Conservation (phyloP, 2,888 invertebrate genomes). For the Caenorhabditis wallacei region DNA sequence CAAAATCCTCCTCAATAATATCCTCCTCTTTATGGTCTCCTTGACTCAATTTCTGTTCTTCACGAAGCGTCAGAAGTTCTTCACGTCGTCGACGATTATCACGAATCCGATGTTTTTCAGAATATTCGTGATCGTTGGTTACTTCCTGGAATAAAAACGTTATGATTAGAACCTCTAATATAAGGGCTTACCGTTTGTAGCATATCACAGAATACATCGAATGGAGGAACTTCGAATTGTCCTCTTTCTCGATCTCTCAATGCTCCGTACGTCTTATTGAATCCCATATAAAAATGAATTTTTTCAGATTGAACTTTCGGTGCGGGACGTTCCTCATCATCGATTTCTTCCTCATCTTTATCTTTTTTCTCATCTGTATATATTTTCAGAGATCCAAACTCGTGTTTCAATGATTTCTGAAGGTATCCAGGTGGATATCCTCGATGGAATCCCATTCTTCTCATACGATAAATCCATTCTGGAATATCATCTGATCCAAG, state of each 20-base stretch:
- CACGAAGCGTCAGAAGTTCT: not conserved
- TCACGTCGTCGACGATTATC: not conserved
- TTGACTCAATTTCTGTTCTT: not conserved
- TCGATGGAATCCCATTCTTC: slow-evolving; percentile 85
- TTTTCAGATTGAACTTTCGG: slow-evolving; percentile 51
- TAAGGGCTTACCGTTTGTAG: slow-evolving; percentile 35
- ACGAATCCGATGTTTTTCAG: slow-evolving; percentile 9
- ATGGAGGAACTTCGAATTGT: slow-evolving; percentile 51
- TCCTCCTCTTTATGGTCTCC: not conserved
- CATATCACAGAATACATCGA: slow-evolving; percentile 49
- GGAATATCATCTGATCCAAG: slow-evolving; percentile 89
- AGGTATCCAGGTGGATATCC: slow-evolving; percentile 98
- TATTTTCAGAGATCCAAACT: slow-evolving; percentile 35
- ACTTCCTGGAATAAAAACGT: slow-evolving; percentile 42
- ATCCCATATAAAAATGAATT: slow-evolving; percentile 66
- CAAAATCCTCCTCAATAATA: not conserved
- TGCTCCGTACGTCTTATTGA: slow-evolving; percentile 66
- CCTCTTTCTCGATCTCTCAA: slow-evolving; percentile 58
- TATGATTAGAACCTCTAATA: not conserved
- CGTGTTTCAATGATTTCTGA: slow-evolving; percentile 86
- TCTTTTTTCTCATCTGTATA: slow-evolving; percentile 24
- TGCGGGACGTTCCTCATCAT: slow-evolving; percentile 27
- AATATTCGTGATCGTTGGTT: slow-evolving; percentile 18
- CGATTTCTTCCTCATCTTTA: not conserved
- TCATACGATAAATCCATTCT: slow-evolving; percentile 91